Evolutionary conservation across 2,888 invertebrate species (phyloP), one percentile per base, ranked within the genome.

Genomic region (Exocentrus adspersus): DNA sequence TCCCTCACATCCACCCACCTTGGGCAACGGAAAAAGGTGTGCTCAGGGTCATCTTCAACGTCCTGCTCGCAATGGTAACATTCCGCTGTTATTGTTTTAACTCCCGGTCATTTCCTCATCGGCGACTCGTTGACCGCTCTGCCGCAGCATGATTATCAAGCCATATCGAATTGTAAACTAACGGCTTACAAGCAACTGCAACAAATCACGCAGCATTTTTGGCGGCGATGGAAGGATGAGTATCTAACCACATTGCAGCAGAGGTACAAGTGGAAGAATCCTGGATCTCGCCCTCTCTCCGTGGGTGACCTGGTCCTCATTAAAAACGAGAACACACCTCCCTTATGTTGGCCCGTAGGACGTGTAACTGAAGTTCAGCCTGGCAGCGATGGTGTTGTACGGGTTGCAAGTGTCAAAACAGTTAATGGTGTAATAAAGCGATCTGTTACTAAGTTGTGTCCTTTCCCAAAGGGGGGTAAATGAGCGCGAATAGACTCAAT

Each of bases 61-160:
- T n/a, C n/a, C n/a, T n/a, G n/a, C n/a, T n/a, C n/a, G n/a, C n/a
- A n/a, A n/a, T n/a, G n/a, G n/a, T n/a, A n/a, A n/a, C n/a, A n/a
- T n/a, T n/a, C n/a, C n/a, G n/a, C n/a, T n/a, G n/a, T n/a, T n/a
- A n/a, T n/a, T 46, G 53, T 62, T 42, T 42, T 69, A 6, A 69
- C 70, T 14, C 64, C 69, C 4, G 60, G 46, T 19, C 71, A 69
- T 54, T 71, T 71, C 41, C 57, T 69, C 4, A 62, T 69, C 30
- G 68, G 65, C 53, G 37, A 21, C 21, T 24, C 46, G 12, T 14
- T 46, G 5, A 6, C 12, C 2, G 14, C 43, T 2, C 2, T 43
- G 1, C 43, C 43, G 2, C 16, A 43, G 6, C 2, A 2, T 4
- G 16, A 2, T 16, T n/a, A 12, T 7, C 10, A 10, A 12, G 14